Evolutionary conservation across 2,797 vertebrate species (phyloP).

Genomic region (Buceros bicornis): DNA sequence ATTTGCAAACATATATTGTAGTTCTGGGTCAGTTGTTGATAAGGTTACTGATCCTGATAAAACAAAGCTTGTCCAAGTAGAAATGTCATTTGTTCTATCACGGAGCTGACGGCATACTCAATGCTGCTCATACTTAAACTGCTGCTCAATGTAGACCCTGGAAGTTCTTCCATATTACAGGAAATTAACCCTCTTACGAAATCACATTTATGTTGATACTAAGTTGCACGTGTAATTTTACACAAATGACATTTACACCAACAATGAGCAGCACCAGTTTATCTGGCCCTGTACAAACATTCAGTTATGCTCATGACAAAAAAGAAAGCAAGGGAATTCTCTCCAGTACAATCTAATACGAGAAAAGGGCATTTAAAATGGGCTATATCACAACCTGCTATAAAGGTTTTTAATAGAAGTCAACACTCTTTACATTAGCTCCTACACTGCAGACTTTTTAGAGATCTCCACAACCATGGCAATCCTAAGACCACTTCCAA

Average conservation of each 20-base stretch:
- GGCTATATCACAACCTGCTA: background rate
- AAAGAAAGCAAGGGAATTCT: background rate
- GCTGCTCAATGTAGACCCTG: constrained; percentile 74
- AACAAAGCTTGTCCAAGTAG: constrained; percentile 92
- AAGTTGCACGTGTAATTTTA: constrained; percentile 59
- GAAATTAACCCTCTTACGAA: constrained; percentile 15
- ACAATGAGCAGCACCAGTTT: background rate
- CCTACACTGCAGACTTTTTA: background rate
- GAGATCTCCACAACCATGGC: background rate
- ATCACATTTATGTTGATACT: constrained; percentile 4
- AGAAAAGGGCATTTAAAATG: background rate
- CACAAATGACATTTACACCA: background rate
- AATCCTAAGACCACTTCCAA: background rate
- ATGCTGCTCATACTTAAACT: constrained; percentile 48
- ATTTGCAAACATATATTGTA: constrained; percentile 79
- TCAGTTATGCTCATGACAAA: background rate
- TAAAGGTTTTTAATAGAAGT: background rate
- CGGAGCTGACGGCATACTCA: constrained; percentile 79
- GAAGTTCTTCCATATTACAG: constrained; percentile 36
- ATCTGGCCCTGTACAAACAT: background rate
- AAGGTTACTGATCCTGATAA: constrained; percentile 94
- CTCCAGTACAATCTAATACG: background rate
- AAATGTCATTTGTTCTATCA: constrained; percentile 90
- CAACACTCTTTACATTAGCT: background rate
- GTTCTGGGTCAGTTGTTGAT: constrained; percentile 96